phyloP scores from a whole-genome alignment of 2,797 vertebrate genomes.

The Anomalospiza imberbis region DNA sequence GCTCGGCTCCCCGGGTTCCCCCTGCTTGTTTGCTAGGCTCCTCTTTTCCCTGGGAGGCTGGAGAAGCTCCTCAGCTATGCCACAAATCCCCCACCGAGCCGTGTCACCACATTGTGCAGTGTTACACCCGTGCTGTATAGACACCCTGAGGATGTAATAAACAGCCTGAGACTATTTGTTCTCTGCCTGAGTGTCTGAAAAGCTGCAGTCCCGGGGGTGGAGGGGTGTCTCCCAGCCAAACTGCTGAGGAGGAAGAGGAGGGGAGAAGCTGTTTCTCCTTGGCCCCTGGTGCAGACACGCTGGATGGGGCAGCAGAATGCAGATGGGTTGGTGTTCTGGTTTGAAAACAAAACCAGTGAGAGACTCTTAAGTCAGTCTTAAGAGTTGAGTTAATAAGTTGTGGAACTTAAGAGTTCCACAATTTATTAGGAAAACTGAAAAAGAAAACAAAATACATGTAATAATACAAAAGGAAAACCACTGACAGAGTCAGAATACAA shows the following conservation, averaged over 20 bases:
- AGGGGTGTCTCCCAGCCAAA: neutral
- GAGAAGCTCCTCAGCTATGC: slow-evolving; percentile 12
- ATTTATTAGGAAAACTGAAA: no score
- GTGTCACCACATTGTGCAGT: neutral
- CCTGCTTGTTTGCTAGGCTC: neutral
- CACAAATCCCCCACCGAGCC: neutral
- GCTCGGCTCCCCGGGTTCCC: neutral
- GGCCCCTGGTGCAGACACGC: neutral
- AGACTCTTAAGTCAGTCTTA: no score
- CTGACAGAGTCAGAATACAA: no score
- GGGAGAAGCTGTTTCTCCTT: neutral
- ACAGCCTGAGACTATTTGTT: slow-evolving; percentile 23
- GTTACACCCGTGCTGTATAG: slow-evolving; percentile 34
- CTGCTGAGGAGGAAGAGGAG: neutral
- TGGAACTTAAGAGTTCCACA: no score
- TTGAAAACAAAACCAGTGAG: no score
- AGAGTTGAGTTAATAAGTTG: no score
- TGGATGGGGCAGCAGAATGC: neutral
- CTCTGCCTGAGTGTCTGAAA: neutral
- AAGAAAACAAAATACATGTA: no score
- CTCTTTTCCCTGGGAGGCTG: neutral
- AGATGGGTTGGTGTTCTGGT: no score
- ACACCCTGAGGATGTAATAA: slow-evolving; percentile 55
- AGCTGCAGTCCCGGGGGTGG: rapidly evolving
- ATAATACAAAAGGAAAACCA: no score